Conservation (phyloP, 2,113 vertebrate genomes). For the Gracilinanus agilis region DNA sequence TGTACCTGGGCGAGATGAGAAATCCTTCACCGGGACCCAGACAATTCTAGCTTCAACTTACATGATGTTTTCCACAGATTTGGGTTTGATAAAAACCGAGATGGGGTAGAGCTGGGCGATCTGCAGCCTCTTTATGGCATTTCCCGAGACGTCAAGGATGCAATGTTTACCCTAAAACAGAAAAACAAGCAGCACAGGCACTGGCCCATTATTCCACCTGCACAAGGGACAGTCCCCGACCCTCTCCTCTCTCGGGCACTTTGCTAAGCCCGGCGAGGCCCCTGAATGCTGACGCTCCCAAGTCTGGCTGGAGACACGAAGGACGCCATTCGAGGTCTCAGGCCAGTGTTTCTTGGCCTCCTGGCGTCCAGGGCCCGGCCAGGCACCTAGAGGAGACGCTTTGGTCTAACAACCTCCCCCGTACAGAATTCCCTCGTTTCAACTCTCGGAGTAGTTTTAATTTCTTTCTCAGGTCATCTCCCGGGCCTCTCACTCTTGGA, state of each 20-base stretch:
- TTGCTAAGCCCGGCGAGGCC: no score
- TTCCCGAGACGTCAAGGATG: constrained; percentile 98
- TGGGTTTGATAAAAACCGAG: constrained; percentile 98
- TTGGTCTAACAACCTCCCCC: no score
- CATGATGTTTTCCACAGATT: constrained; percentile 98
- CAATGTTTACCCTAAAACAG: constrained; percentile 95
- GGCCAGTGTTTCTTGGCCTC: no score
- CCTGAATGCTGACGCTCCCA: no score
- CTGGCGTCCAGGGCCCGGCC: no score
- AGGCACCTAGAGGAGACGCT: no score
- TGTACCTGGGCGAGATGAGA: background rate
- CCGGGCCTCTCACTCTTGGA: no score
- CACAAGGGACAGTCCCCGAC: constrained; percentile 23
- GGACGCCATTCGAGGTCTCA: constrained; percentile 5
- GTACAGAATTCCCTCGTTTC: no score
- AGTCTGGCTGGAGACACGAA: background rate
- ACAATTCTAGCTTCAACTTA: constrained; percentile 84
- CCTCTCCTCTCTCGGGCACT: no score
- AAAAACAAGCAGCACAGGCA: constrained; percentile 61
- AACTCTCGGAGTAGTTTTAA: no score
- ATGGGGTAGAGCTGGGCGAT: constrained; percentile 95
- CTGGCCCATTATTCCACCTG: constrained; percentile 45
- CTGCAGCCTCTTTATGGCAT: constrained; percentile 98
- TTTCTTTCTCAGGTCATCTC: no score
- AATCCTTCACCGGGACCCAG: background rate